Base-by-base conservation (phyloP, 2,888 invertebrate genomes). In the Clitarchus hookeri region DNA sequence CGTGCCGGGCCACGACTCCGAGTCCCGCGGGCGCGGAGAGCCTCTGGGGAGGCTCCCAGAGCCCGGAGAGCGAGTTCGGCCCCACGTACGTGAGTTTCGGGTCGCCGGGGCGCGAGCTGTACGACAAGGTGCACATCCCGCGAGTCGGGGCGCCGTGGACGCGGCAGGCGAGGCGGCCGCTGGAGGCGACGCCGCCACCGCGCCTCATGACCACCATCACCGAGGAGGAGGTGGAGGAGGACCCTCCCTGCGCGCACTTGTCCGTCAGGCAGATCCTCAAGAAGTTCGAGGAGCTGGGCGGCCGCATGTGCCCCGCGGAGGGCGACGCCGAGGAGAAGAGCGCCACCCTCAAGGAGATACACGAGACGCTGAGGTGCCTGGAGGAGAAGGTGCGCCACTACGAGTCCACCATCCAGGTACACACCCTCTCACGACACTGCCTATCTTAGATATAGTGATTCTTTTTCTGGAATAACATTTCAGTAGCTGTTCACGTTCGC, bases 261-360 rank as follows among this genome's bases (percentile, higher is more conserved):
- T 96, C 96, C 88, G 96, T 96, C 88, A 95, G 95, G 90, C 96
- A 96, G 90, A 96, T 97, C 89, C 93, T 96, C 89, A 96, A 96
- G 86, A 93, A 96, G 88, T 97, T 97, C 91, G 97, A 96, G 91
- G 95, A 95, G 90, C 93, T 95, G 89, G 94, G 91, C 85, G 90
- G 86, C 36, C 86, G 83, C 83, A 87, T 84, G 84, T 83, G 85
- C 83, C 86, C 86, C 77, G 84, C 8, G 88, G 89, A 9, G 90
- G 85, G 89, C 89, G 86, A 90, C 88, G 87, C 90, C 88, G 86
- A 88, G 84, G 88, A 88, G 83, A 92, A 92, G 90, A 91, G 90
- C 89, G 92, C 92, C 84, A 92, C 92, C 0, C 89, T 92, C 79
- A 90, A 90, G 54, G 91, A 92, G 85, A 92, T 92, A 84, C 91